Evolutionary conservation across 2,113 vertebrate genomes (phyloP), one percentile per base, ranked within the genome.

Genomic region (Sterna hirundo): DNA sequence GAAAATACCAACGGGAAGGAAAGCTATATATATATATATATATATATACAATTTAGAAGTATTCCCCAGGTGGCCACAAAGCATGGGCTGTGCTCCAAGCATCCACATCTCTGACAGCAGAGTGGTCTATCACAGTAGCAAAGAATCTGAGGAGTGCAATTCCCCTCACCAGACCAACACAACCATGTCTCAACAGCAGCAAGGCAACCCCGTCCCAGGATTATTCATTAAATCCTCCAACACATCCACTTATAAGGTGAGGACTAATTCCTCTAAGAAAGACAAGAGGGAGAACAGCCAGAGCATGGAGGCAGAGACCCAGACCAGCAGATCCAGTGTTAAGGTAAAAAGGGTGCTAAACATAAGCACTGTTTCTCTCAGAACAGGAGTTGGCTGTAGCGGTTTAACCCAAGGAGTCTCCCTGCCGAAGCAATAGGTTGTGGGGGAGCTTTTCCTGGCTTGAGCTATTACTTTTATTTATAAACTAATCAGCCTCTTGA

Each of bases 31-130:
- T 7, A 51, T 1, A 57, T 9, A 57, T 14, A 40, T 68, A 29
- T 77, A 91, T 78, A 84, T 76, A 91, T 44, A 94, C 84, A 93
- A 62, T 97, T 96, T 95, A 97, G 96, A 96, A 98, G 89, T 95
- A 78, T 93, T 97, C 96, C 94, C 94, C 76, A 88, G 87, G 95
- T 96, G 93, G 94, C 81, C 95, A 90, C 95, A 95, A 97, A 98
- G 98, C 98, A 99, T 99, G 99, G 99, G 99, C 99, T 99, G 99
- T 98, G 99, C 99, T 98, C 99, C 99, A 97, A 99, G 99, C 99
- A 99, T 99, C 97, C 99, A 99, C 98, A 98, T 98, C 97, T 99
- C 99, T 97, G 99, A 99, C 98, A 98, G 93, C 97, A 97, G 98
- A 98, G 98, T 98, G 98, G 98, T 98, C 96, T 98, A 98, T 98